Evolutionary conservation across 2,888 invertebrate species (phyloP).

Genomic region (Protophormia terraenovae): DNA sequence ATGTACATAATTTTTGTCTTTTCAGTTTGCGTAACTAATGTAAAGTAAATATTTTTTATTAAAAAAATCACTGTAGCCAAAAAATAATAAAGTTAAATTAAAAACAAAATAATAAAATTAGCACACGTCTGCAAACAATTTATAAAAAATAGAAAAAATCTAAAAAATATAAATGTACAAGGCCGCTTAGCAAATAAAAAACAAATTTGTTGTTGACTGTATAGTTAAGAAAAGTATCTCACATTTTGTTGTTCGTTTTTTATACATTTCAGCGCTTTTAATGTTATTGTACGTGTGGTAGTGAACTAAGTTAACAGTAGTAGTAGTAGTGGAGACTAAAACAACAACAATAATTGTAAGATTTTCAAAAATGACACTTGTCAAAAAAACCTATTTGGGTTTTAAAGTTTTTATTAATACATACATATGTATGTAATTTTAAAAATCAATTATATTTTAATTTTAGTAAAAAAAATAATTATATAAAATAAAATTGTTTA

Average conservation of each 20-base stretch:
- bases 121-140: conserved; percentile 46
- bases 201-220: conserved; percentile 43
- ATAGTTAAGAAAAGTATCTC: conserved; percentile 58
- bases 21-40: background rate
- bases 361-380: background rate
- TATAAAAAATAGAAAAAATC: conserved; percentile 21
- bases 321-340: background rate
- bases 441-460: background rate
- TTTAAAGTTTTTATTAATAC: background rate
- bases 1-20: background rate
- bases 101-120: conserved; percentile 24
- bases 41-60: background rate
- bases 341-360: conserved; percentile 2
- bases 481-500: conserved; percentile 8
- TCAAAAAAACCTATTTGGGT: background rate
- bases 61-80: background rate
- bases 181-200: conserved; percentile 48
- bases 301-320: conserved; percentile 14
- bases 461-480: background rate
- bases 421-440: background rate
- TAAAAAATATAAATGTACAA: conserved; percentile 45
- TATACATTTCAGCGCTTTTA: conserved; percentile 9
- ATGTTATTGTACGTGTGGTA: conserved; percentile 3
- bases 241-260: conserved; percentile 12
- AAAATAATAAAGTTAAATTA: conserved; percentile 6